These are phyloP conservation scores for Willisornis vidua DNA, from an alignment of 2,113 vertebrate species.

Conservation along the genomic window DNA sequence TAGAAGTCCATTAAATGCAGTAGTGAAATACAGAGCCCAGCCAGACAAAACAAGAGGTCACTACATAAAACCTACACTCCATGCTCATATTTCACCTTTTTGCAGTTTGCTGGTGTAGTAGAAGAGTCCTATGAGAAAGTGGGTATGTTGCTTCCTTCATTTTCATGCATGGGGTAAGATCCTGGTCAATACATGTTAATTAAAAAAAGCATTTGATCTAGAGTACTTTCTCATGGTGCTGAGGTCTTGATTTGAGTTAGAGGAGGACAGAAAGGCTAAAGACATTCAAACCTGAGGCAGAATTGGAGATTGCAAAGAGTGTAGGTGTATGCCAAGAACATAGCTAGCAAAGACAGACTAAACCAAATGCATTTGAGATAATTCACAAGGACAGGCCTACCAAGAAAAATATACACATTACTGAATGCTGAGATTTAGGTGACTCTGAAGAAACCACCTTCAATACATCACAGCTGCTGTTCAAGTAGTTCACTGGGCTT, in stretches of 20 bases:
- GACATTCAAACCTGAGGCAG: neutral
- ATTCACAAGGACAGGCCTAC: neutral
- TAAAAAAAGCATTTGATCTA: neutral
- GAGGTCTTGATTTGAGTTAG: neutral
- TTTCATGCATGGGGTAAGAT: neutral
- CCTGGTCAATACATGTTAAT: neutral
- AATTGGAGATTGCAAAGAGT: neutral
- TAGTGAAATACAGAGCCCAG: neutral
- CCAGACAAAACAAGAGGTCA: neutral
- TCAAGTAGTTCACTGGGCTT: neutral
- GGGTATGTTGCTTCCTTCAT: neutral
- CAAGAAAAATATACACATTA: neutral
- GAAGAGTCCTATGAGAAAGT: neutral
- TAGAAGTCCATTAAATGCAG: neutral
- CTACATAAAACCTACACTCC: neutral
- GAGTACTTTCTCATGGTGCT: neutral
- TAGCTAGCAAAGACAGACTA: neutral
- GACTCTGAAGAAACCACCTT: neutral
- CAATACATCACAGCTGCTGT: conserved; percentile 11
- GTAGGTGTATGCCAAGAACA: neutral
- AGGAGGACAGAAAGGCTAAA: neutral
- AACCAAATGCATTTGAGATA: neutral
- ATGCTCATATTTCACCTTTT: neutral
- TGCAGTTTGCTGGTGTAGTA: neutral
- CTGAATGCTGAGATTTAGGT: conserved; percentile 19